phyloP scores from a whole-genome alignment of 2,888 invertebrate genomes.

The Chalcosyrphus nemorum region DNA sequence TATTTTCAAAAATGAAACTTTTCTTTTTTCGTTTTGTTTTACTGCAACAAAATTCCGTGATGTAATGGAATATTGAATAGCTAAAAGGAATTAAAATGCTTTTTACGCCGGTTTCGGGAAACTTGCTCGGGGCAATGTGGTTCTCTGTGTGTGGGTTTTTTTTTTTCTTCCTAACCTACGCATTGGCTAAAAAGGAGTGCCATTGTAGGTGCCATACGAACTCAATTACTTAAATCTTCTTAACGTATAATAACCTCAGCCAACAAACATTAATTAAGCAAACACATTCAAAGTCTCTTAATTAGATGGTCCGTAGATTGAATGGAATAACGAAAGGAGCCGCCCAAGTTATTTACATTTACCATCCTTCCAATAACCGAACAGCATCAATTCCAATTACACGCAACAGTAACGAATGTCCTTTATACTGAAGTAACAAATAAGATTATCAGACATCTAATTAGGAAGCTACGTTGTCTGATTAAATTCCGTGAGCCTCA shows the following conservation, averaged over 20 bases:
- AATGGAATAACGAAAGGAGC: not conserved
- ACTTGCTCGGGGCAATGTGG: not conserved
- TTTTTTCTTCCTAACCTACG: not conserved
- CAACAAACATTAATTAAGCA: not conserved
- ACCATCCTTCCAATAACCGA: slow-evolving; percentile 4
- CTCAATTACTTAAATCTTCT: slow-evolving; percentile 12
- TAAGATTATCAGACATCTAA: slow-evolving; percentile 38
- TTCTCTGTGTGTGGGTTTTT: not conserved
- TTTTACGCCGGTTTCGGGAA: not conserved
- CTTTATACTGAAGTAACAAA: slow-evolving; percentile 4
- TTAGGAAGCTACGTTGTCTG: slow-evolving; percentile 17
- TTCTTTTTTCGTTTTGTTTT: not conserved
- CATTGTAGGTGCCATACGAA: too few species aligned
- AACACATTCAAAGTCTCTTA: not conserved
- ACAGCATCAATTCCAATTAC: slow-evolving; percentile 29
- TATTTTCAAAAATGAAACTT: not conserved
- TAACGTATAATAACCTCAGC: not conserved
- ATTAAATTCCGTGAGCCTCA: slow-evolving; percentile 6
- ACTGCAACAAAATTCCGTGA: not conserved
- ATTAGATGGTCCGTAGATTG: not conserved
- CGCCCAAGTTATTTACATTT: slow-evolving; percentile 20
- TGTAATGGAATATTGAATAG: slow-evolving; percentile 13
- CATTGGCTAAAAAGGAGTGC: too few species aligned
- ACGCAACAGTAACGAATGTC: slow-evolving; percentile 34
- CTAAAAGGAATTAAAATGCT: not conserved